These are phyloP conservation scores for Sebastolobus altivelis DNA, from an alignment of 2,797 vertebrate genomes.

Conservation along the genomic window DNA sequence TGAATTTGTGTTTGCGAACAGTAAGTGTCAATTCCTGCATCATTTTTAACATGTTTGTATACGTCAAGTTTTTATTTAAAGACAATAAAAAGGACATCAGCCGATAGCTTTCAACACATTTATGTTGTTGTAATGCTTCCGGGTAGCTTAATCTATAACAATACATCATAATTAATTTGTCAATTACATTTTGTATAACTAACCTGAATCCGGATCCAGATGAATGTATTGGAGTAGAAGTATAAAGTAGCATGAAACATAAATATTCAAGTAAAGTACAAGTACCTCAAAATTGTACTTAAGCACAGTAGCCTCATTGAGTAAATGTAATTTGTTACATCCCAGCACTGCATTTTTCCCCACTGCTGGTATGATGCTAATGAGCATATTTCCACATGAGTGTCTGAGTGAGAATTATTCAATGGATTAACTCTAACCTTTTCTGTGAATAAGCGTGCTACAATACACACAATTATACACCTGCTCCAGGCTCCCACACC, in stretches of 20 bases:
- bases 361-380: not conserved
- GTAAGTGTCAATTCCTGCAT: not conserved
- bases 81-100: not conserved
- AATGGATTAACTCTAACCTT: not conserved
- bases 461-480: not conserved
- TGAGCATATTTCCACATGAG: not conserved
- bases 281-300: no score
- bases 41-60: not conserved
- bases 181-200: no score
- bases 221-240: no score
- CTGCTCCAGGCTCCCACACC: conserved; percentile 20
- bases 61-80: not conserved
- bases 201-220: no score
- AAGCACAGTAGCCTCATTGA: no score
- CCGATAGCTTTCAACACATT: no score
- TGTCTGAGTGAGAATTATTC: not conserved
- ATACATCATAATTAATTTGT: no score
- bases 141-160: no score
- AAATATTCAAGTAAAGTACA: no score
- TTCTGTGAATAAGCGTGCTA: not conserved
- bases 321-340: no score
- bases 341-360: not conserved
- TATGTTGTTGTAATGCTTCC: no score
- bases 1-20: conserved; percentile 5
- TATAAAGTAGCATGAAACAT: no score